Percentiles rank a stretch among this genome's conserved stretches.
Conservation (phyloP, 2,888 invertebrate genomes). For the Trissolcus brochymenae region DNA sequence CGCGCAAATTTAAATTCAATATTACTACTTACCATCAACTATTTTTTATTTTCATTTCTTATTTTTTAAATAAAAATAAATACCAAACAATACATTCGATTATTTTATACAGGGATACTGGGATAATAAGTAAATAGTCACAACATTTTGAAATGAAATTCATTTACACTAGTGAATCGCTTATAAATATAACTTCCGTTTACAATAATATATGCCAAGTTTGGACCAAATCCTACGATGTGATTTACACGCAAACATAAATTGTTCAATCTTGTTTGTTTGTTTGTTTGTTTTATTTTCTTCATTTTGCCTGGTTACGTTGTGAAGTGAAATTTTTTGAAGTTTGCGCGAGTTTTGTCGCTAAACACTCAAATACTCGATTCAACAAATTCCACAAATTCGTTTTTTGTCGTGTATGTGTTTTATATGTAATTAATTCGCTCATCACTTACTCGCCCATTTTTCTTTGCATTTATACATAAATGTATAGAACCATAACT, state of each 20-base stretch:
- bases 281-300: conserved; percentile 24
- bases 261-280: conserved; percentile 33
- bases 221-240: conserved; percentile 63
- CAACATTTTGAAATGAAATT: conserved; percentile 66
- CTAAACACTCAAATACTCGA: conserved; percentile 21
- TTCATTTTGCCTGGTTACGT: background rate
- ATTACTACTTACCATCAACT: too few relatives aligned
- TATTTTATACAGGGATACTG: too few relatives aligned
- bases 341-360: conserved; percentile 32
- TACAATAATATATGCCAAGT: conserved; percentile 66
- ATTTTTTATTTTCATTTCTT: too few relatives aligned
- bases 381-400: conserved; percentile 10
- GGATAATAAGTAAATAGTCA: too few relatives aligned
- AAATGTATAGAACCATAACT: conserved; percentile 34
- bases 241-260: conserved; percentile 57
- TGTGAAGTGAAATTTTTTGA: conserved; percentile 54
- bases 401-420: conserved; percentile 13
- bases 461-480: conserved; percentile 23
- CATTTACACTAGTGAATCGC: conserved; percentile 70
- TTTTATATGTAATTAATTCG: conserved; percentile 1
- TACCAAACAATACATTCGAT: too few relatives aligned
- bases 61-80: too few relatives aligned
- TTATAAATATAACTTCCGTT: conserved; percentile 73
- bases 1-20: too few relatives aligned
- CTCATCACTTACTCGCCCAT: conserved; percentile 19